Evolutionary conservation across 2,113 vertebrate species (phyloP).

Genomic region (Herpailurus yagouaroundi): DNA sequence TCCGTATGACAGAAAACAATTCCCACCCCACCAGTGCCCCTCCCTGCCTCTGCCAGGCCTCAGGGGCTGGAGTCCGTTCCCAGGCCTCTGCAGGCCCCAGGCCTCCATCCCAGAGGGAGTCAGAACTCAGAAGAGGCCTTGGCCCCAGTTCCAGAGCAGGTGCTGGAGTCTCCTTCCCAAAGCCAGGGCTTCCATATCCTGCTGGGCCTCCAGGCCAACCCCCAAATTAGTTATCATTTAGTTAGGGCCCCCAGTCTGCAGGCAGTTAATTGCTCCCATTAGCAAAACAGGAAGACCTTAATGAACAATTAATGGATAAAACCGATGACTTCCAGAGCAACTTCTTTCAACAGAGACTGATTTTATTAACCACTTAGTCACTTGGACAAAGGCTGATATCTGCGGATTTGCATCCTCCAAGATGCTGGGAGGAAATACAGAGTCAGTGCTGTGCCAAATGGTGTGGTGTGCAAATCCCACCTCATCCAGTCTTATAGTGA

Average conservation of each 20-base stretch:
- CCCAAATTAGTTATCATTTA: not conserved
- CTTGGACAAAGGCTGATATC: not conserved
- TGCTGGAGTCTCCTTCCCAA: not conserved
- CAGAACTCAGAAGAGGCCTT: not conserved
- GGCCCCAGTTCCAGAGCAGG: not conserved
- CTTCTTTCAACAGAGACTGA: not conserved
- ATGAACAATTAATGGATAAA: constrained; percentile 49
- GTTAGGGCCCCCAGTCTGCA: not conserved
- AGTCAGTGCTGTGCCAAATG: not conserved
- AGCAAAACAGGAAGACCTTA: constrained; percentile 41
- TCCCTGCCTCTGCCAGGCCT: not conserved
- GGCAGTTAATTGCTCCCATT: not conserved
- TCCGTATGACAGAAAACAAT: not conserved
- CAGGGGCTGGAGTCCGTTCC: not conserved
- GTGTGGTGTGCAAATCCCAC: not conserved
- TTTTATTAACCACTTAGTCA: not conserved
- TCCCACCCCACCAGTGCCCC: not conserved
- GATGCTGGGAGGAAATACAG: not conserved
- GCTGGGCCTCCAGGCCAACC: not conserved
- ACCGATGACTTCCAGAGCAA: not conserved
- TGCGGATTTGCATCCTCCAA: not conserved
- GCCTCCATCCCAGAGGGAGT: not conserved
- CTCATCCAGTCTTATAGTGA: not conserved
- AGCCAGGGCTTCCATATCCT: not conserved
- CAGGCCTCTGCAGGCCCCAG: not conserved